phyloP scores from a whole-genome alignment of 92 coral and sea anemone genomes.

The Scolanthus callimorphus region DNA sequence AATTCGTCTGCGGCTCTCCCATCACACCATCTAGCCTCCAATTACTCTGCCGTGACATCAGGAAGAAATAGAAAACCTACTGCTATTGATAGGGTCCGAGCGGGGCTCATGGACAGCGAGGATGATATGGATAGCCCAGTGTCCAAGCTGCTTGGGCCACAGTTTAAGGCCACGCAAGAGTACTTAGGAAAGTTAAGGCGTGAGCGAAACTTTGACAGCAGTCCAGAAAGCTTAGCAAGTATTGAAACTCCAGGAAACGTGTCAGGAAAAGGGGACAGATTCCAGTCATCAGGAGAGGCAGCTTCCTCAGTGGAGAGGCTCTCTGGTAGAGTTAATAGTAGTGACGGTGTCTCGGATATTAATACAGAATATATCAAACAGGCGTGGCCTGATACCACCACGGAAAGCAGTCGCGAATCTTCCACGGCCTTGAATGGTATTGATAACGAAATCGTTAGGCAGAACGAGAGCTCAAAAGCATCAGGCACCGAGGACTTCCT shows the following conservation, averaged over 20 bases:
- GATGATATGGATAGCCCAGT: constrained; percentile 88
- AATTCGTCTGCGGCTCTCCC: not conserved
- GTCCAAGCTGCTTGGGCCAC: constrained; percentile 92
- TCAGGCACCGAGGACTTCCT: too few relatives aligned
- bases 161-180: constrained; percentile 85
- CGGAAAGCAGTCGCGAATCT: too few relatives aligned
- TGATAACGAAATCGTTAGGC: too few relatives aligned
- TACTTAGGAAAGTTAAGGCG: constrained; percentile 64
- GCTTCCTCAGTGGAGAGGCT: too few relatives aligned
- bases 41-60: not conserved
- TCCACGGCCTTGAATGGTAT: too few relatives aligned
- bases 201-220: constrained; percentile 46
- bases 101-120: constrained; percentile 51
- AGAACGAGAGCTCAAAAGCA: too few relatives aligned
- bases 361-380: too few relatives aligned
- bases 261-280: not conserved
- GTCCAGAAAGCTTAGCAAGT: constrained; percentile 8
- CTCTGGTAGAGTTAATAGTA: too few relatives aligned
- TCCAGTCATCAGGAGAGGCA: too few relatives aligned
- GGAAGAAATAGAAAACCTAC: not conserved
- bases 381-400: too few relatives aligned
- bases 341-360: too few relatives aligned
- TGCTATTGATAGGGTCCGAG: constrained; percentile 16
- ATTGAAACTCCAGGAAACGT: constrained; percentile 4
- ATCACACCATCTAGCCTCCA: not conserved